Evolutionary conservation across 1,140 invertebrate genomes (phyloP), one percentile per base, ranked within the genome.

Genomic region (Drosophila kepulauana): DNA sequence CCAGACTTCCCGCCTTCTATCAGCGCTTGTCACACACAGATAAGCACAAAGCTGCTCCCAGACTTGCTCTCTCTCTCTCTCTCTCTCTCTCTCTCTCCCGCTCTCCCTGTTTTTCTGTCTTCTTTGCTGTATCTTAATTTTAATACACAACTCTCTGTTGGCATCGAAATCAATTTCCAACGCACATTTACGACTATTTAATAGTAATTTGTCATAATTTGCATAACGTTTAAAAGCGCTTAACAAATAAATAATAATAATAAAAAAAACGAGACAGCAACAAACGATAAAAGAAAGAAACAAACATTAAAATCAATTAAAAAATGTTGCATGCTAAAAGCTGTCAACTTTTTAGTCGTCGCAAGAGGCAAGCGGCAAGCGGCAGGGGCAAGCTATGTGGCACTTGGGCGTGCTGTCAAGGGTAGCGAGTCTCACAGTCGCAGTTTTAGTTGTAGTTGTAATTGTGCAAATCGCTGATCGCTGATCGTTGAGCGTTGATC

Each of bases 131-230:
- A 6, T 56, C 30, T 20, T 1, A 2, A 15, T 52, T 28, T 15
- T 30, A 28, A 38, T 13, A 49, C 49, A 41, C 38, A 57, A 28
- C 48, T 52, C 58, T 20, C 33, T 30, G 20, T 25, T 25, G 41
- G 20, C 46, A 10, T 69, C 56, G 16, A 74, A 85, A 85, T 84
- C 81, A 85, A 74, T 87, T 79, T 59, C 65, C 57, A 87, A 82
- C 66, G 69, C 79, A 79, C 76, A 59, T 74, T 82, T 88, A 80
- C 66, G 51, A 72, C 69, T 79, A 69, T 89, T 89, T 84, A 89
- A 88, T 81, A 89, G 84, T 82, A 75, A 88, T 88, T 88, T 88
- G 85, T 88, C 61, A 85, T 81, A 89, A 88, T 88, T 88, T 89
- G 78, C 85, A 85, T 89, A 88, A 70, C 80, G 84, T 78, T 87